Conservation (phyloP, 2,888 invertebrate species). For the Congeria kusceri region DNA sequence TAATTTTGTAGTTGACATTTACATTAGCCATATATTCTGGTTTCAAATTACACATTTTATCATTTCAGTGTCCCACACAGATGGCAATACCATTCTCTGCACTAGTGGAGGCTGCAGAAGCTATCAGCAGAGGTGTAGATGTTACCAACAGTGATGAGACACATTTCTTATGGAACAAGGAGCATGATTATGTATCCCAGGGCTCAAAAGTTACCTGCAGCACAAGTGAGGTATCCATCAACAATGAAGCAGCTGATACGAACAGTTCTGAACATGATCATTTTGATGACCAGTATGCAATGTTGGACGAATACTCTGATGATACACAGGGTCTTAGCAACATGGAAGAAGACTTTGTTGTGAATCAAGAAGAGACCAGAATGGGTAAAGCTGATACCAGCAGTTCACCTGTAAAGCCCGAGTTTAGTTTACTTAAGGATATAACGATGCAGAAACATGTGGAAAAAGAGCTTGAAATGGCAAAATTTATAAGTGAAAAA, state of each 20-base stretch:
- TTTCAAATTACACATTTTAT: too few relatives aligned
- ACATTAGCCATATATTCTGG: too few relatives aligned
- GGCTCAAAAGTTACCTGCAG: neutral
- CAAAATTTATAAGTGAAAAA: neutral
- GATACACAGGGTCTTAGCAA: neutral
- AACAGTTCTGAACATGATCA: slow-evolving; percentile 18
- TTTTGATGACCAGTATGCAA: slow-evolving; percentile 14
- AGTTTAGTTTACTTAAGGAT: neutral
- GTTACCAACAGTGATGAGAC: neutral
- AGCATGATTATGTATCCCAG: slow-evolving; percentile 8
- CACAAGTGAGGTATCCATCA: neutral
- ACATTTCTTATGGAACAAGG: neutral
- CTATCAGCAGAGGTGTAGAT: slow-evolving; percentile 52
- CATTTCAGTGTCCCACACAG: too few relatives aligned
- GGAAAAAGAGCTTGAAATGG: neutral
- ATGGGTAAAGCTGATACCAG: neutral
- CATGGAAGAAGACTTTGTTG: neutral
- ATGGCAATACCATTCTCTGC: slow-evolving; percentile 42
- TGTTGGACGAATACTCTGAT: slow-evolving; percentile 13
- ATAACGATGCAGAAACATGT: neutral
- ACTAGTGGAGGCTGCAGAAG: slow-evolving; percentile 63
- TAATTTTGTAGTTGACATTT: too few relatives aligned
- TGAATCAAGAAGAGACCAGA: neutral
- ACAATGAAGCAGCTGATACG: neutral
- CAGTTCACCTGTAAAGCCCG: too few relatives aligned